phyloP scores from a whole-genome alignment of 2,888 invertebrate species.

The Mimas tiliae region DNA sequence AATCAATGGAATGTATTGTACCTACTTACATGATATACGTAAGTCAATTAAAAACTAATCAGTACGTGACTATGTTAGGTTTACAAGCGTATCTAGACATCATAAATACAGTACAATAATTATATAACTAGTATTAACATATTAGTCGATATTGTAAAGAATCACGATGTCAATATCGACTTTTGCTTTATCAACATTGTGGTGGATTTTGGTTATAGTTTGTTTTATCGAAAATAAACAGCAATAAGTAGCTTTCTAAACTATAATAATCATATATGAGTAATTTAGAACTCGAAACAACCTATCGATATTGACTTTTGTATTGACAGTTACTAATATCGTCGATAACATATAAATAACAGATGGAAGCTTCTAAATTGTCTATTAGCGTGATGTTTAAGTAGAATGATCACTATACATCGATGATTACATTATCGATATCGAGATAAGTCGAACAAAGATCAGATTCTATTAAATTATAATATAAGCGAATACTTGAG shows the following conservation, averaged over 20 bases:
- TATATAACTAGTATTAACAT: constrained; percentile 1
- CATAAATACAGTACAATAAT: constrained; percentile 2
- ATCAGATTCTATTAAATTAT: constrained; percentile 5
- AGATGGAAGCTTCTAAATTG: constrained; percentile 8
- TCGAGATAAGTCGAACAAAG: constrained; percentile 11
- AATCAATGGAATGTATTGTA: constrained; percentile 9
- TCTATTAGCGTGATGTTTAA: constrained; percentile 3
- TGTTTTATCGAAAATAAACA: not conserved
- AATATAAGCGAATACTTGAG: constrained; percentile 8
- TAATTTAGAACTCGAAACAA: not conserved
- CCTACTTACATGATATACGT: not conserved
- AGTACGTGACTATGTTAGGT: constrained; percentile 25
- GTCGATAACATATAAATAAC: constrained; percentile 6
- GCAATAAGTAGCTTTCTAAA: constrained; percentile 9
- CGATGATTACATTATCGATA: constrained; percentile 10
- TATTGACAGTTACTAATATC: too few species aligned
- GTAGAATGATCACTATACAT: constrained; percentile 8
- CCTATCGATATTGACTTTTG: constrained; percentile 1
- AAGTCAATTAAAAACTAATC: not conserved
- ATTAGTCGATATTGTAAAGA: constrained; percentile 9
- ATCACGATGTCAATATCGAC: not conserved
- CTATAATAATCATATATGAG: not conserved
- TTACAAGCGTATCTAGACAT: constrained; percentile 7
- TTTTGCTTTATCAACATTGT: not conserved
- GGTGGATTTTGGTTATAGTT: not conserved